These are phyloP conservation scores for Falco novaeseelandiae DNA, from an alignment of 2,797 vertebrate genomes.

Conservation along the genomic window DNA sequence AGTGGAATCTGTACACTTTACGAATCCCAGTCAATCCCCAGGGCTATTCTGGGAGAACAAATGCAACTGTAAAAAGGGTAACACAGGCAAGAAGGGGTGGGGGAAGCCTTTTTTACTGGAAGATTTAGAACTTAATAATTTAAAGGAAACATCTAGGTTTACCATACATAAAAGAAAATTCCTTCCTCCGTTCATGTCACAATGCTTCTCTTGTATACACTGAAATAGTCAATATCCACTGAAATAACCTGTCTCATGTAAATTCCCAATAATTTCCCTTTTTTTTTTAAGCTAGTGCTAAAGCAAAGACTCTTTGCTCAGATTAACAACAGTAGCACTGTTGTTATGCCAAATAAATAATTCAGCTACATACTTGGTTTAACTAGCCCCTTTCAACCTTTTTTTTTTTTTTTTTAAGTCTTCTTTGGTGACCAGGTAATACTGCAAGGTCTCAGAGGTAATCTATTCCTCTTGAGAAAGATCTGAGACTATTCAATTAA, in stretches of 20 bases:
- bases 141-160: not conserved
- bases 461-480: not conserved
- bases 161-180: not conserved
- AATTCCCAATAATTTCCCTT: not conserved
- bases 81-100: not conserved
- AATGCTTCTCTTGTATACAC: not conserved
- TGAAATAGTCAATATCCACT: not conserved
- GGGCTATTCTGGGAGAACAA: not conserved
- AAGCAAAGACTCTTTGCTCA: not conserved
- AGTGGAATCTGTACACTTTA: not conserved
- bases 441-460: not conserved
- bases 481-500: not conserved
- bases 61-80: not conserved
- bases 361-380: not conserved
- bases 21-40: not conserved
- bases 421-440: not conserved
- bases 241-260: not conserved
- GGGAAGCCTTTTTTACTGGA: not conserved
- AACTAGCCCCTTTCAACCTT: not conserved
- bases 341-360: not conserved
- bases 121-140: not conserved
- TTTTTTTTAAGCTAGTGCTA: not conserved
- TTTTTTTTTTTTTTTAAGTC: not conserved
- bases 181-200: not conserved
- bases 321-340: not conserved